Base-by-base conservation (phyloP, 1,140 invertebrate genomes). In the Drosophila quadrilineata region DNA sequence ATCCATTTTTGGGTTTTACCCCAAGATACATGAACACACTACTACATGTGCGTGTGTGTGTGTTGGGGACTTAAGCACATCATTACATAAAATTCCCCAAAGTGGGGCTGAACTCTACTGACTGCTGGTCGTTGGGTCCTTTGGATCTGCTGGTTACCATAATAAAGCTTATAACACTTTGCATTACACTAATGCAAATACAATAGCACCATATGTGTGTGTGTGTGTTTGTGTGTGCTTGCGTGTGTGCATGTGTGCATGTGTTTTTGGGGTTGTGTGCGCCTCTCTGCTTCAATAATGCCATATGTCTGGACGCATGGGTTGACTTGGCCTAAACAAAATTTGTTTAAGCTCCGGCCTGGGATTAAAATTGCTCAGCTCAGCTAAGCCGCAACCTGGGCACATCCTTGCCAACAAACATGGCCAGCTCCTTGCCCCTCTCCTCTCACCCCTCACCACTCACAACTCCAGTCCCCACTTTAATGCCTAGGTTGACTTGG, bases 91-190 rank as follows among this genome's bases (percentile, higher is more conserved):
- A 84, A 84, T 64, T 84, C 74, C 79, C 77, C 67, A 58, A 74
- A 70, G 79, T 71, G 58, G 60, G 64, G 26, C 36, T 4, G 17
- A 53, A 29, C 17, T 29, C 28, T 14, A 46, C n/a, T n/a, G 50
- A 56, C 59, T 17, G 52, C 59, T 46, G 17, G 38, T 31, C 48
- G 48, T 28, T 16, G 49, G 17, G 40, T 66, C 49, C 56, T n/a
- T 53, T 57, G 71, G 62, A 29, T 63, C 53, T 71, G 60, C 79
- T 65, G 62, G 45, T 50, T 62, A 68, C 63, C 70, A 65, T 85
- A 85, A 85, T 85, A 84, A 84, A 77, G 79, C 79, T 84, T 84
- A 84, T 85, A 84, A 84, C 79, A 84, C 79, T 85, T 84, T 84
- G 79, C 79, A 85, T 85, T 85, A 85, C 79, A 79, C 80, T 75